These are phyloP conservation scores for Panthera leo DNA, from an alignment of 2,113 vertebrate species.

Conservation along the genomic window DNA sequence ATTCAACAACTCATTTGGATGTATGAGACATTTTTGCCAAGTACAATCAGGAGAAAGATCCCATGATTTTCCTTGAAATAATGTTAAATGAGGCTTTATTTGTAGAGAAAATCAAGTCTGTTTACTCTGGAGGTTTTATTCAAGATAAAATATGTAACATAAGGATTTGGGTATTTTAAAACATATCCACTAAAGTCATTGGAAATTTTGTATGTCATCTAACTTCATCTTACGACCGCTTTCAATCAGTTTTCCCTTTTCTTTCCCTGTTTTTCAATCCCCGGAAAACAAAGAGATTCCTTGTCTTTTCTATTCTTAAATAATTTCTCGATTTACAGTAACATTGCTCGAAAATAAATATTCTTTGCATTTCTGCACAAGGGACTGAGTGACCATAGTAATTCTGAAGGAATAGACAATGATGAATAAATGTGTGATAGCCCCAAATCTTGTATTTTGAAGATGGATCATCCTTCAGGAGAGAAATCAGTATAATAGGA, in stretches of 20 bases:
- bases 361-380: background rate
- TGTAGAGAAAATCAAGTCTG: background rate
- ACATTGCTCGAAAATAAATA: constrained; percentile 2
- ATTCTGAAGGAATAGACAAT: constrained; percentile 34
- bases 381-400: background rate
- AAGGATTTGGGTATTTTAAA: background rate
- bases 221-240: background rate
- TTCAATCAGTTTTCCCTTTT: background rate
- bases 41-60: background rate
- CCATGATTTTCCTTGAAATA: background rate
- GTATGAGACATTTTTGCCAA: background rate
- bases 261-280: background rate
- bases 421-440: background rate
- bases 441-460: background rate
- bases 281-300: background rate
- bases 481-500: background rate
- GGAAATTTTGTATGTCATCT: background rate
- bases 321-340: constrained; percentile 33
- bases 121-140: background rate
- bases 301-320: background rate
- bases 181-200: background rate
- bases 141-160: background rate
- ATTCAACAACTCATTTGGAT: background rate
- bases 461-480: background rate
- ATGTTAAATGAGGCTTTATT: background rate